A percentile compares a stretch with the other conserved stretches of the same genome.
Evolutionary conservation across 1,140 invertebrate species (phyloP).

Genomic region (Metaphire vulgaris): DNA sequence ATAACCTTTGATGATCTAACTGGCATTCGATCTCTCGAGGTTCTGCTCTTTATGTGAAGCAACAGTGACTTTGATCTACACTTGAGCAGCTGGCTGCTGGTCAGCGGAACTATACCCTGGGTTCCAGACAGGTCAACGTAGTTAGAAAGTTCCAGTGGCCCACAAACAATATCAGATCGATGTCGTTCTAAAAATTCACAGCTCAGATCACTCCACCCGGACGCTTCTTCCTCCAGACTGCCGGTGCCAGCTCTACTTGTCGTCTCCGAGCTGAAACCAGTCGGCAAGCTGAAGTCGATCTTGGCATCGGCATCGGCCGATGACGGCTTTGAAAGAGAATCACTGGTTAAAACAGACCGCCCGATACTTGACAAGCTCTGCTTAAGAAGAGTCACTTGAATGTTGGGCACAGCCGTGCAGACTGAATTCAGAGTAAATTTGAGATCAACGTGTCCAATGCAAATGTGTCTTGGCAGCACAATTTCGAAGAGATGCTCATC

Average conservation of each 20-base stretch:
- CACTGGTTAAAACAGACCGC: slow-evolving; percentile 53
- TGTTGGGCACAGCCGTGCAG: slow-evolving; percentile 59
- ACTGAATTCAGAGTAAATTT: slow-evolving; percentile 69
- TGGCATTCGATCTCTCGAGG: no score
- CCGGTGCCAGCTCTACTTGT: background rate
- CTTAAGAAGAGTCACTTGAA: slow-evolving; percentile 71
- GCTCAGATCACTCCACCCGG: slow-evolving; percentile 10
- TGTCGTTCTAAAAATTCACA: slow-evolving; percentile 75
- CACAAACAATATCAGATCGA: slow-evolving; percentile 81
- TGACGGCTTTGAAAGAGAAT: slow-evolving; percentile 20
- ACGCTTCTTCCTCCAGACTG: slow-evolving; percentile 1
- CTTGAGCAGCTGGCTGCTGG: slow-evolving; percentile 74
- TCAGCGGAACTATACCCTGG: slow-evolving; percentile 72
- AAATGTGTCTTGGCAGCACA: slow-evolving; percentile 65
- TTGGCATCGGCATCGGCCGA: slow-evolving; percentile 25
- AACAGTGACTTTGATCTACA: slow-evolving; percentile 71
- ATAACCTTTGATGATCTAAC: no score
- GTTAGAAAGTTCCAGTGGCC: slow-evolving; percentile 70
- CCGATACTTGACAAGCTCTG: slow-evolving; percentile 59
- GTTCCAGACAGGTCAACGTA: slow-evolving; percentile 77
- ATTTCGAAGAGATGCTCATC: slow-evolving; percentile 86
- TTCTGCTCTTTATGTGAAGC: slow-evolving; percentile 73
- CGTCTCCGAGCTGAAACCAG: slow-evolving; percentile 7
- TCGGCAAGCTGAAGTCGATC: slow-evolving; percentile 31
- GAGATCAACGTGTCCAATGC: slow-evolving; percentile 77